Evolutionary conservation across 35 echinoderm and acorn worm species (phyloP), one percentile per base, ranked within the genome.

Genomic region (Lytechinus variegatus): DNA sequence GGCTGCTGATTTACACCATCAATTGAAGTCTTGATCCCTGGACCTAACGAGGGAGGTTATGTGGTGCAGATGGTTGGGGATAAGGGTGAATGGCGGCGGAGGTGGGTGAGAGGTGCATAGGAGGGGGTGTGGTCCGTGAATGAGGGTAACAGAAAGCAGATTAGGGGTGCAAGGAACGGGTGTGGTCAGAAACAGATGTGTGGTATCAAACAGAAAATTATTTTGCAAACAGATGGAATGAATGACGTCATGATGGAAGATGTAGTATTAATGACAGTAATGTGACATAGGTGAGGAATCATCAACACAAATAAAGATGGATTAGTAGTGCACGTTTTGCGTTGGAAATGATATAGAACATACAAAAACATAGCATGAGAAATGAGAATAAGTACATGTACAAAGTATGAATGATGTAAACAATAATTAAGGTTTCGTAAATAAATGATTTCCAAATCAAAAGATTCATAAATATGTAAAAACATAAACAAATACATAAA

Each of bases 11-110:
- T 54, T n/a, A 93, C 54, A 54, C 55, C 53, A 53, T 54, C 92
- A 27, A 33, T 57, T 24, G 53, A n/a, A 54, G 92, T n/a, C 53
- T 93, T 93, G 92, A 93, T 93, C 92, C 57, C 92, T 24, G 92
- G 92, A 93, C 92, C 92, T 93, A 27, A 57, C 54, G 12, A 24
- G 92, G 52, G 54, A 33, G 91, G 91, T 27, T 92, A n/a, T 92
- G 53, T 27, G 53, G 51, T 53, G 91, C n/a, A 28, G 91, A 52
- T 51, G 91, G 91, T 9, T 6, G 91, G 91, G 91, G 33, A 54
- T 51, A 54, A 52, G 91, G 91, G 91, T 51, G 28, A 16, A 5
- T 51, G 52, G 87, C 1, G 52, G 51, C 19, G 52, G 52, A 21
- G 28, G 52, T 52, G 52, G 28, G 14, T 12, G 88, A 52, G 4